A percentile compares a stretch with the other conserved stretches of the same genome.
These are phyloP conservation scores for Drosophila ustulata DNA, from an alignment of 2,888 invertebrate genomes.

Conservation along the genomic window DNA sequence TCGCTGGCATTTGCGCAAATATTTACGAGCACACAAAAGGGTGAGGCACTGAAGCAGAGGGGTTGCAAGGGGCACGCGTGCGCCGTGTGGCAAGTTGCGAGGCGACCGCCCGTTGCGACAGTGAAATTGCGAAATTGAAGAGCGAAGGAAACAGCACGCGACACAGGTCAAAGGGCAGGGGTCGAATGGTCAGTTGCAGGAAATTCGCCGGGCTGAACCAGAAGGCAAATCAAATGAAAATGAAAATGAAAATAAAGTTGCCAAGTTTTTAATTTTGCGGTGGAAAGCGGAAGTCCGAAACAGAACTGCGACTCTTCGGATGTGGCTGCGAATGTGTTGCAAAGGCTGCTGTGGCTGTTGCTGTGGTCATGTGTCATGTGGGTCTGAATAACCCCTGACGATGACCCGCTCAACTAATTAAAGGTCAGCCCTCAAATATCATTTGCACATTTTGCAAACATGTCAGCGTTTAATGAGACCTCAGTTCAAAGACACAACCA, in stretches of 20 bases:
- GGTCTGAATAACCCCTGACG: slow-evolving; percentile 7
- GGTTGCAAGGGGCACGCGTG: slow-evolving; percentile 18
- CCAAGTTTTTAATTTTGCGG: slow-evolving; percentile 26
- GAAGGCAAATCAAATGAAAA: slow-evolving; percentile 25
- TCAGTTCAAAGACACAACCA: neutral
- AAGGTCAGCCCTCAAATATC: slow-evolving; percentile 22
- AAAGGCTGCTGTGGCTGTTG: slow-evolving; percentile 2
- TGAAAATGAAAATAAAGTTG: slow-evolving; percentile 12
- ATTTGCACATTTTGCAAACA: slow-evolving; percentile 23
- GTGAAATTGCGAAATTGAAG: slow-evolving; percentile 16
- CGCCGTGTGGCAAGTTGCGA: slow-evolving; percentile 7
- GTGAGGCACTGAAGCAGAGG: neutral
- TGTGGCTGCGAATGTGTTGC: slow-evolving; percentile 13
- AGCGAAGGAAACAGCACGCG: slow-evolving; percentile 46
- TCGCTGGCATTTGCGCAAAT: slow-evolving; percentile 50
- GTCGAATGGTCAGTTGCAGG: slow-evolving; percentile 33
- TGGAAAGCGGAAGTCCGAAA: slow-evolving; percentile 12
- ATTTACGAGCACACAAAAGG: slow-evolving; percentile 15
- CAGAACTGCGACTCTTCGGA: slow-evolving; percentile 5
- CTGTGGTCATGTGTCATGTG: slow-evolving; percentile 21
- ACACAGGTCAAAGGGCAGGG: slow-evolving; percentile 12
- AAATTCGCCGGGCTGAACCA: slow-evolving; percentile 4
- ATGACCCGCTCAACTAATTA: slow-evolving; percentile 12
- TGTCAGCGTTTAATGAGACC: slow-evolving; percentile 22
- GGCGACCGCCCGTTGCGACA: slow-evolving; percentile 16